These are phyloP conservation scores for Chelonus formosanus DNA, from an alignment of 2,888 invertebrate species.

Conservation along the genomic window DNA sequence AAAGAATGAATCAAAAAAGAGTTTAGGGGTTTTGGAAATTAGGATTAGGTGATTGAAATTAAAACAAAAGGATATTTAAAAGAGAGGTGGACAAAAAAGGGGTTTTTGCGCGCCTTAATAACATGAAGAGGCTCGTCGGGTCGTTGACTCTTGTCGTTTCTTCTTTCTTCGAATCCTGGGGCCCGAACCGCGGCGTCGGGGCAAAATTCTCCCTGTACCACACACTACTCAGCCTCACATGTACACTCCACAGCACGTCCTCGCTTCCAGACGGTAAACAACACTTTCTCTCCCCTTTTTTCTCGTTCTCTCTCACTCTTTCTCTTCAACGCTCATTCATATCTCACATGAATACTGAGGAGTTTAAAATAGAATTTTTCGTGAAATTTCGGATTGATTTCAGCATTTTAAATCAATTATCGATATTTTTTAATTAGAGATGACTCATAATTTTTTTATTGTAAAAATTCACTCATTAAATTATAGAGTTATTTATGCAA, in stretches of 20 bases:
- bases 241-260: conserved; percentile 45
- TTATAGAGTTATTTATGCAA: too few relatives aligned
- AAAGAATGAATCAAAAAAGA: too few relatives aligned
- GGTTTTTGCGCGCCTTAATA: conserved; percentile 7
- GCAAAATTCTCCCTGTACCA: conserved; percentile 36
- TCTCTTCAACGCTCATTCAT: conserved; percentile 30
- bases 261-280: conserved; percentile 57
- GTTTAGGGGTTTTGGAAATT: too few relatives aligned
- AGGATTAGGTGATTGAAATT: too few relatives aligned
- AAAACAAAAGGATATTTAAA: neutral
- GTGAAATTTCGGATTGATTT: conserved; percentile 4
- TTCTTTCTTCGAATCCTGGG: conserved; percentile 57
- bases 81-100: neutral
- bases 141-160: conserved; percentile 60
- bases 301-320: conserved; percentile 34
- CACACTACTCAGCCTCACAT: conserved; percentile 35
- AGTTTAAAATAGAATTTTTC: neutral
- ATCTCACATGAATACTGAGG: conserved; percentile 17
- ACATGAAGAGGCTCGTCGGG: conserved; percentile 48
- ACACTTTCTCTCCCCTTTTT: conserved; percentile 43
- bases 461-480: too few relatives aligned
- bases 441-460: too few relatives aligned
- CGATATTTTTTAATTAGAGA: too few relatives aligned
- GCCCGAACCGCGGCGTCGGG: conserved; percentile 44
- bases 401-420: neutral